phyloP scores from a whole-genome alignment of 2,113 vertebrate species.

The Myotis davidii region DNA sequence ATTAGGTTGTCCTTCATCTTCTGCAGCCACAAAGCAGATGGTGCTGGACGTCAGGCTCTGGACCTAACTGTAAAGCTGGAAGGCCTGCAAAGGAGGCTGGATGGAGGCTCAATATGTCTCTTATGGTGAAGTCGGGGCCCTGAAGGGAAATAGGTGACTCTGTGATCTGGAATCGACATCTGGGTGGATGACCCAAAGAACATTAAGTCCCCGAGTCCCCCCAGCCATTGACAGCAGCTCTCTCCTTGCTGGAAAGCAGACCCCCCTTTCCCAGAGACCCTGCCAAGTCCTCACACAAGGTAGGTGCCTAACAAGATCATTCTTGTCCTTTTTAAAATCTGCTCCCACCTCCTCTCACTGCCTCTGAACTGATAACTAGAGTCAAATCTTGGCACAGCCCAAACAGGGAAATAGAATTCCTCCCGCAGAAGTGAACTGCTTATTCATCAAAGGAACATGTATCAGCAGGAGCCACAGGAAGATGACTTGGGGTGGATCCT shows the following conservation, averaged over 20 bases:
- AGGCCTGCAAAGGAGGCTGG: not conserved
- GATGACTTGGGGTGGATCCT: not conserved
- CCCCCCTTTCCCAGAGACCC: not conserved
- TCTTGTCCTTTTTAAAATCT: not conserved
- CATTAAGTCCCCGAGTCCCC: not conserved
- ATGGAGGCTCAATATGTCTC: not conserved
- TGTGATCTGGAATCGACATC: not conserved
- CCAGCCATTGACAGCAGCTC: not conserved
- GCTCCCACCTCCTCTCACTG: not conserved
- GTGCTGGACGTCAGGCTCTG: not conserved
- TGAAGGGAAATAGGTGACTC: not conserved
- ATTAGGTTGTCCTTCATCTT: constrained; percentile 10
- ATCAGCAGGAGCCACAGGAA: not conserved
- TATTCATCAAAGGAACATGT: not conserved
- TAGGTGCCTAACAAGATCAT: not conserved
- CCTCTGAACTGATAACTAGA: not conserved
- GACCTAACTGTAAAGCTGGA: not conserved
- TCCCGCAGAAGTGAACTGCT: not conserved
- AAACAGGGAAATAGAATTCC: not conserved
- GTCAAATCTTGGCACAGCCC: not conserved
- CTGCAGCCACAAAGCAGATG: not conserved
- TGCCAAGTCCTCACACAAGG: constrained; percentile 14
- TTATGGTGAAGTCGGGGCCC: not conserved
- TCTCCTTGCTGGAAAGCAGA: not conserved
- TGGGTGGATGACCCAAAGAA: not conserved